Evolutionary conservation across 2,797 vertebrate species (phyloP), one percentile per base, ranked within the genome.

Genomic region (Philypnodon macrostomus): DNA sequence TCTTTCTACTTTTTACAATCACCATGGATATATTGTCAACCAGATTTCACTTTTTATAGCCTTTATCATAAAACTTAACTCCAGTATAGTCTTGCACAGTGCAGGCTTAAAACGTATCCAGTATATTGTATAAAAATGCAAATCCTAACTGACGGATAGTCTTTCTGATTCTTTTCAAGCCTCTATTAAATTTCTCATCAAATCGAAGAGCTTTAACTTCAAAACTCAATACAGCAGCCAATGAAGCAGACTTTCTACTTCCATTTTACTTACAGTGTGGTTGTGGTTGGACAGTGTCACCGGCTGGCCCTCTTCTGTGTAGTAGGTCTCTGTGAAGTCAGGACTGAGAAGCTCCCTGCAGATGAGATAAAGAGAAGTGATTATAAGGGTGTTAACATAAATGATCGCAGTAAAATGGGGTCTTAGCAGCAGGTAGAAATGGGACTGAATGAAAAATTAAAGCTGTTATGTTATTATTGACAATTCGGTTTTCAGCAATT

Each of bases 311-410:
- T 87, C 73, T 26, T 85, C 79, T 27, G 53, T 62, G 77, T 90
- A 90, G 81, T 79, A 85, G 17, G 86, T 90, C 67, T 89, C 88
- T 16, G 85, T 88, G 69, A 90, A 91, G 70, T 86, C 85, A 49
- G 83, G 67, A 55, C 75, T 68, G 55, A 91, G 55, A 21, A 91
- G 87, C 47, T 88, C 83, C 30, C 90, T 91, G 70, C 19, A 51
- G 77, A 27, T 62, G 23, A 67, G 17, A 47, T 38, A 37, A 9
- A 59, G 18, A 37, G 10, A 38, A 17, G 12, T 12, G 32, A 58
- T 53, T 37, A 55, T 23, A 60, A 4, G 12, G 27, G 13, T 48
- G 21, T 24, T 19, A 7, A 50, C 38, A 52, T 52, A 30, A 34
- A 45, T 10, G 11, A 48, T 34, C 0, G 2, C 7, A 34, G 29